Base-by-base conservation (phyloP, 2,888 invertebrate genomes). In the Chymomyza procnemis region DNA sequence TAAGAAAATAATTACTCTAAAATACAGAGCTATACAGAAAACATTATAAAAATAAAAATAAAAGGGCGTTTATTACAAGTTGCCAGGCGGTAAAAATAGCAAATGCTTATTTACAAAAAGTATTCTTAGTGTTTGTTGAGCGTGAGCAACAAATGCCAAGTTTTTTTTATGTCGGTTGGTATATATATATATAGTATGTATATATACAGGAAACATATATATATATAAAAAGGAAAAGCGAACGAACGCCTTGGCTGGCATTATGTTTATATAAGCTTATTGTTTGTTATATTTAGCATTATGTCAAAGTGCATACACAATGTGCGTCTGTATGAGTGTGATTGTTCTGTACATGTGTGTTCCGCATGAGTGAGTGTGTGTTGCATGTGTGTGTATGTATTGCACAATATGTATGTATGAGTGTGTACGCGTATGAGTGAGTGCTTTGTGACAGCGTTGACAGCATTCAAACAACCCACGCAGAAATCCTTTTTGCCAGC, bases 281-380 rank as follows among this genome's bases (percentile, higher is more conserved):
- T 52, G 30, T 59, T 34, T 47, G 67, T 56, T 86, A 78, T 84
- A 75, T 80, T 84, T 78, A 80, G 70, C 72, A 70, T 79, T 78
- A 77, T 72, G 68, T 64, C 74, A 74, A 70, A 79, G 80, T 67
- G 84, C 69, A 69, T 64, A 68, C 67, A 68, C 67, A 69, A 70
- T 54, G 21, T 14, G 54, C 19, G 54, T 54, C 6, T 14, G 19
- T 0, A 22, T 54, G 34, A 41, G 34, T 34, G 34, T 22, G 26
- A 26, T 6, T 26, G 2, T 4, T 26, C 2, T 26, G 3, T 4
- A 3, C 6, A 4, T 34, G 34, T 9, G 3, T 34, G 34, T n/a
- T n/a, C n/a, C 8, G 34, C 12, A 12, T 34, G 34, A 12, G 12
- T 34, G 34, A 34, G 34, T 34, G 30, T 30, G 30, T 30, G 12